Evolutionary conservation across 2,797 vertebrate genomes (phyloP).

Genomic region (Sebastes alutus): DNA sequence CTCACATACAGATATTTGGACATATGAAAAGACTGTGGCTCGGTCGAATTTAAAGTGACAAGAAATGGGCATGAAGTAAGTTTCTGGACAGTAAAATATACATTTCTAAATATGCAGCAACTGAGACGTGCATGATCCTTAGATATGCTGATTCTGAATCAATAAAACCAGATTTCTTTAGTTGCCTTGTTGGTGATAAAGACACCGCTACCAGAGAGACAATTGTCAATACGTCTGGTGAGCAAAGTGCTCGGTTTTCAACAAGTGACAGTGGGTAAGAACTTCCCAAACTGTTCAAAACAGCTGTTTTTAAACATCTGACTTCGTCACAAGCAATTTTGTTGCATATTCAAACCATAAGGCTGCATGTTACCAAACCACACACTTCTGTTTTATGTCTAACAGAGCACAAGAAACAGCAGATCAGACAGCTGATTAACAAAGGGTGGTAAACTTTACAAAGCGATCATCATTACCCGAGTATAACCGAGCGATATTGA

Average conservation of each 20-base stretch:
- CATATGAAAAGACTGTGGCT: background rate
- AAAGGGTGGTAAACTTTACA: background rate
- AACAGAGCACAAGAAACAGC: background rate
- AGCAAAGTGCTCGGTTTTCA: background rate
- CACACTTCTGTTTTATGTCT: background rate
- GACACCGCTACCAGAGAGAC: background rate
- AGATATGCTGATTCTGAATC: no score
- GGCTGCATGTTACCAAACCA: background rate
- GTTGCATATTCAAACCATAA: background rate
- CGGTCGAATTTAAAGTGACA: background rate
- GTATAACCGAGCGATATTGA: background rate
- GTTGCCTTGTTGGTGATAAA: background rate
- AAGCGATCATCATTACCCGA: slow-evolving; percentile 9
- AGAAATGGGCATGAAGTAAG: background rate
- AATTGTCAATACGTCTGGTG: background rate
- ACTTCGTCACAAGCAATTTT: background rate
- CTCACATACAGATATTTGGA: background rate
- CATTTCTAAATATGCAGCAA: background rate
- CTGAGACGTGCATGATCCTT: no score
- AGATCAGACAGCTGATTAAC: background rate
- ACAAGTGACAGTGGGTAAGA: no score
- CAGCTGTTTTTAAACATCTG: background rate
- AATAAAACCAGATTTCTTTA: background rate
- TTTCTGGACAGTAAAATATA: background rate
- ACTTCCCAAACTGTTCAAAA: background rate